These are phyloP conservation scores for Ylistrum balloti DNA, from an alignment of 1,140 invertebrate genomes.

Conservation along the genomic window DNA sequence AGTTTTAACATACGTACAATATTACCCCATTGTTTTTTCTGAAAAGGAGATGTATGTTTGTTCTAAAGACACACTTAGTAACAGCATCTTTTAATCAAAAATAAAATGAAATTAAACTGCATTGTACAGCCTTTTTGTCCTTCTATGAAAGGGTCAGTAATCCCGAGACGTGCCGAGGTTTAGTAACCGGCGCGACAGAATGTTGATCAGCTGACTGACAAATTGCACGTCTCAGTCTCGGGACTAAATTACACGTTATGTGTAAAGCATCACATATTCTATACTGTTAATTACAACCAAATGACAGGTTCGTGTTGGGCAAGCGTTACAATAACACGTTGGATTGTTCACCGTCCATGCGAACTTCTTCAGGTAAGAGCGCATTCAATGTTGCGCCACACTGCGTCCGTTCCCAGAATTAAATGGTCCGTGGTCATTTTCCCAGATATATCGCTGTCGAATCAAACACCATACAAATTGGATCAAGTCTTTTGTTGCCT, in stretches of 20 bases:
- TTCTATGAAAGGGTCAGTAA: no score
- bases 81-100: no score
- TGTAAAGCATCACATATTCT: background rate
- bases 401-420: background rate
- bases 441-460: background rate
- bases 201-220: background rate
- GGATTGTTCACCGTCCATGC: background rate
- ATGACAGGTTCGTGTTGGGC: background rate
- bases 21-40: no score
- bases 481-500: conserved; percentile 38
- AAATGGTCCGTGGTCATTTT: background rate
- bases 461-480: background rate
- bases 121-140: no score
- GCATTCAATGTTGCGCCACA: conserved; percentile 7
- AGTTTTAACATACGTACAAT: no score
- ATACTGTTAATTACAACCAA: conserved; percentile 11
- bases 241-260: conserved; percentile 19
- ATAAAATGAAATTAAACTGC: no score
- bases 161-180: background rate
- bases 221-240: background rate
- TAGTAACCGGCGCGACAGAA: background rate
- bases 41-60: no score
- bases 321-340: conserved; percentile 26
- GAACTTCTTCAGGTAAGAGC: background rate
- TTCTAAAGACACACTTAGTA: no score